These are phyloP conservation scores for Pegea sp. DNA, from an alignment of 23 tunicate genomes.

Conservation along the genomic window DNA sequence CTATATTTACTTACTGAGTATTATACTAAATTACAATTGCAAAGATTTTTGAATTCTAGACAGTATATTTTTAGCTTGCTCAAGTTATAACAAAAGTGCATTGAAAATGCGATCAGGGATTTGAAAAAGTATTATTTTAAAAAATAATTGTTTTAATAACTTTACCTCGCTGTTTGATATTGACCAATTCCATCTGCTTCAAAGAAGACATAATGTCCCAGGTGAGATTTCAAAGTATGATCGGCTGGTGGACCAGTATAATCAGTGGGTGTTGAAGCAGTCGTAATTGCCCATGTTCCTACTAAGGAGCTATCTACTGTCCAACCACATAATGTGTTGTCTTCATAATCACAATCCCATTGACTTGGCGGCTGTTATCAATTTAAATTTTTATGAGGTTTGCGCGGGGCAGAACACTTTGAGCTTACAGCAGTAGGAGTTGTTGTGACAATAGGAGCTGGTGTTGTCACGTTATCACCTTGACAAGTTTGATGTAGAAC, in stretches of 20 bases:
- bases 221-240: conserved; percentile 23
- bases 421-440: conserved; percentile 33
- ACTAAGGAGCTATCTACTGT: conserved; percentile 4
- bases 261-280: conserved; percentile 38
- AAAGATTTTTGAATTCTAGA: too few relatives aligned
- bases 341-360: conserved; percentile 83
- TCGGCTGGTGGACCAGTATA: conserved; percentile 81
- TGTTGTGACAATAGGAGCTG: conserved; percentile 20
- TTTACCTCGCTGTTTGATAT: conserved; percentile 38
- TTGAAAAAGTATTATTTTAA: too few relatives aligned
- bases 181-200: conserved; percentile 25
- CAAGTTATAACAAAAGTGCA: too few relatives aligned
- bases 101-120: too few relatives aligned
- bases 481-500: conserved; percentile 25
- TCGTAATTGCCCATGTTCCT: conserved; percentile 11
- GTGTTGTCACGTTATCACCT: conserved; percentile 14
- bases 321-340: conserved; percentile 36
- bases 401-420: too few relatives aligned
- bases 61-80: too few relatives aligned
- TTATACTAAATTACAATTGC: too few relatives aligned
- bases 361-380: conserved; percentile 35
- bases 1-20: too few relatives aligned
- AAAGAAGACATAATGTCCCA: conserved; percentile 35
- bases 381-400: neutral
- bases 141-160: too few relatives aligned